Conservation (phyloP, 2,113 vertebrate species). For the Microtus ochrogaster region DNA sequence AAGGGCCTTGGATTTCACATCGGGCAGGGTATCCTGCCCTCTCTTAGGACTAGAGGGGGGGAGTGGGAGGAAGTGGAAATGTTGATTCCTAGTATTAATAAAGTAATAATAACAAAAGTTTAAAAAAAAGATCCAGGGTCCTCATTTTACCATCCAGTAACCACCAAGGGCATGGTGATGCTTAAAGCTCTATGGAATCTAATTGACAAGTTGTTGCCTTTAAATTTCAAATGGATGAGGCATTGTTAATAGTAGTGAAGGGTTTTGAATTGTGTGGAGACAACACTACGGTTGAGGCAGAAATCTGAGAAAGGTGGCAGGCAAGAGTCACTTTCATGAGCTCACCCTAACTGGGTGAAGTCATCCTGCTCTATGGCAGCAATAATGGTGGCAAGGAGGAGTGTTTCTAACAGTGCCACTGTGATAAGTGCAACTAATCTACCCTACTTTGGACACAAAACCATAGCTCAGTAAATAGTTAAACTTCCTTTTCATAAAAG, state of each 20-base stretch:
- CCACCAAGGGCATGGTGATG: background rate
- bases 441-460: background rate
- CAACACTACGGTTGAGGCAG: background rate
- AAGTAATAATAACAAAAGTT: no score
- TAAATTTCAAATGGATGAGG: background rate
- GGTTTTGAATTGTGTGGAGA: background rate
- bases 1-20: no score
- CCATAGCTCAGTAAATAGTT: background rate
- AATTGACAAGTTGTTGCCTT: background rate
- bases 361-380: background rate
- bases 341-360: no score
- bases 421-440: background rate
- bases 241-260: background rate
- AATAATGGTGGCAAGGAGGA: background rate
- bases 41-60: no score
- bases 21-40: no score
- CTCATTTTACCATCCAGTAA: background rate
- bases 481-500: background rate
- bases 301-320: background rate
- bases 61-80: no score
- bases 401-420: background rate
- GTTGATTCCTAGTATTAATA: no score
- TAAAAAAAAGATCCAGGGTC: no score
- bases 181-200: background rate
- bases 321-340: no score